Evolutionary conservation across 2,113 vertebrate genomes (phyloP), one percentile per base, ranked within the genome.

Genomic region (Etheostoma cragini): DNA sequence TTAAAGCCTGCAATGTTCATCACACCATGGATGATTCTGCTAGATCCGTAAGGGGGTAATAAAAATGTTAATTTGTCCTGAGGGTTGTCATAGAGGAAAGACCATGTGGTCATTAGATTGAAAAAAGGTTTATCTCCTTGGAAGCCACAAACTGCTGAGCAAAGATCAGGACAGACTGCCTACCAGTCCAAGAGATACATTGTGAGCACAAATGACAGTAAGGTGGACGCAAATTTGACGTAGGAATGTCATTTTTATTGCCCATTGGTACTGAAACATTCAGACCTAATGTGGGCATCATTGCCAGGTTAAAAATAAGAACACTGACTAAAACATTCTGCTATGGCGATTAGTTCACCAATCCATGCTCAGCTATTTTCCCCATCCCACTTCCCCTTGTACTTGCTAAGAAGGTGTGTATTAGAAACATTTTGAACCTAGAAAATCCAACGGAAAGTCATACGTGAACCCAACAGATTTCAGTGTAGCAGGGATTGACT

Each of bases 31-130:
- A 65, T 56, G 54, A 61, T 62, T 66, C 67, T 42, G 57, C 57
- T n/a, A 62, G 26, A 72, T 35, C 53, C 65, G 70, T 35, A 65
- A 71, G 46, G 45, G 24, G 49, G 13, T 45, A 3, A 56, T 64
- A 60, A 33, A 76, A 75, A 72, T 66, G 26, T 72, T 45, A n/a
- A 77, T 72, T 78, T 65, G 35, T 78, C 52, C 60, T 33, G 8
- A 62, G 26, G 60, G 47, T 67, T 24, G 53, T 60, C 13, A 46
- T 24, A 11, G 22, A 70, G 65, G 38, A 79, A 49, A 38, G 10
- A 60, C 47, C 56, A 69, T 49, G 57, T 56, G 35, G 8, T 22
- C 26, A 15, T 66, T 56, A 67, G 47, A 68, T 24, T 49, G 15
- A 19, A 67, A 67, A 74, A 30, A 8, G 14, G 54, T 57, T 38